phyloP scores from a whole-genome alignment of 2,888 invertebrate species.

The Nephrotoma guestfalica region DNA sequence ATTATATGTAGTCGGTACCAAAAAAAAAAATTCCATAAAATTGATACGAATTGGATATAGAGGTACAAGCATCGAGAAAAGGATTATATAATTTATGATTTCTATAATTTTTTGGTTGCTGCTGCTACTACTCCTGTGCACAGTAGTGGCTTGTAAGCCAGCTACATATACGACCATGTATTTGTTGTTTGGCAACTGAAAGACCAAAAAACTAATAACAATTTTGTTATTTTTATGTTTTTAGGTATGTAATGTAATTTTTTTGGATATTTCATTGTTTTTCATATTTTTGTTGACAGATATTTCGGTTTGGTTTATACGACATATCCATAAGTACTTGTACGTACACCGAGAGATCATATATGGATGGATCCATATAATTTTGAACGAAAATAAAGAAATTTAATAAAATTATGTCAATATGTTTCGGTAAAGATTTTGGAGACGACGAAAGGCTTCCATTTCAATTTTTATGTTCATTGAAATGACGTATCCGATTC shows the following conservation, averaged over 20 bases:
- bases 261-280: background rate
- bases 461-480: background rate
- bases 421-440: background rate
- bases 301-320: background rate
- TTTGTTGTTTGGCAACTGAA: background rate
- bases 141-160: background rate
- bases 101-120: background rate
- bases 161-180: background rate
- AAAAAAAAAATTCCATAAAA: background rate
- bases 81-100: background rate
- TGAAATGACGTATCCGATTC: background rate
- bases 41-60: background rate
- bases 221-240: background rate
- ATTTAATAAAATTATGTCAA: background rate
- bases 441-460: background rate
- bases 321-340: background rate
- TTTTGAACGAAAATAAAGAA: background rate
- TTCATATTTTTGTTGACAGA: background rate
- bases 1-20: background rate
- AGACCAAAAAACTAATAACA: background rate
- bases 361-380: background rate
- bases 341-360: background rate
- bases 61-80: background rate
- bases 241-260: background rate
- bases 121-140: background rate